Evolutionary conservation across 2,888 invertebrate species (phyloP).

Genomic region (Limnephilus rhombicus): DNA sequence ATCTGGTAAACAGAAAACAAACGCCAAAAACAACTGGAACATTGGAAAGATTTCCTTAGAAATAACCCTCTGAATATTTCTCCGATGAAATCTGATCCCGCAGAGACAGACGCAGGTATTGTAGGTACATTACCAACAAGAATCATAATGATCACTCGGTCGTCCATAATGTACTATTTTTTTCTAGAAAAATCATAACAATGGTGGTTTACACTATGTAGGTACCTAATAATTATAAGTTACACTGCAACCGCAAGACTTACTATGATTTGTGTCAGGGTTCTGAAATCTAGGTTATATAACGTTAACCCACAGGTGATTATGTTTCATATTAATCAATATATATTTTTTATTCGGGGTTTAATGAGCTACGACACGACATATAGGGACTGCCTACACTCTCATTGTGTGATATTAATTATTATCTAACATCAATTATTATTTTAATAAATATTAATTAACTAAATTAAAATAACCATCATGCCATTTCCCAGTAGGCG

Average conservation of each 20-base stretch:
- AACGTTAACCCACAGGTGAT: constrained; percentile 11
- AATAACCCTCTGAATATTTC: no score
- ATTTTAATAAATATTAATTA: no score
- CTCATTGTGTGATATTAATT: no score
- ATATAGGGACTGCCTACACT: background rate
- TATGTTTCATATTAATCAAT: background rate
- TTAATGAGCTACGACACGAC: background rate
- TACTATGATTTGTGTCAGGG: constrained; percentile 10
- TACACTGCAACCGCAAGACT: constrained; percentile 31
- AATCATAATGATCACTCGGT: background rate
- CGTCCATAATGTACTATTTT: background rate
- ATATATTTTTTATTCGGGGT: background rate
- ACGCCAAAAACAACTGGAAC: no score
- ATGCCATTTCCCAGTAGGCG: no score
- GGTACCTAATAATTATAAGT: background rate
- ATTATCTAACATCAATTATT: no score
- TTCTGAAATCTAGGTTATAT: constrained; percentile 6
- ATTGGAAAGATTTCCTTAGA: no score
- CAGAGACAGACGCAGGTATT: no score
- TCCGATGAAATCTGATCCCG: no score
- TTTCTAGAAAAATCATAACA: constrained; percentile 20
- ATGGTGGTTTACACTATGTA: constrained; percentile 7
- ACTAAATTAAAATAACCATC: no score
- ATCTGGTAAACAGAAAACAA: no score
- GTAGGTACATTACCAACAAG: background rate